Conservation (phyloP, 2,797 vertebrate genomes). For the Macropodus opercularis region DNA sequence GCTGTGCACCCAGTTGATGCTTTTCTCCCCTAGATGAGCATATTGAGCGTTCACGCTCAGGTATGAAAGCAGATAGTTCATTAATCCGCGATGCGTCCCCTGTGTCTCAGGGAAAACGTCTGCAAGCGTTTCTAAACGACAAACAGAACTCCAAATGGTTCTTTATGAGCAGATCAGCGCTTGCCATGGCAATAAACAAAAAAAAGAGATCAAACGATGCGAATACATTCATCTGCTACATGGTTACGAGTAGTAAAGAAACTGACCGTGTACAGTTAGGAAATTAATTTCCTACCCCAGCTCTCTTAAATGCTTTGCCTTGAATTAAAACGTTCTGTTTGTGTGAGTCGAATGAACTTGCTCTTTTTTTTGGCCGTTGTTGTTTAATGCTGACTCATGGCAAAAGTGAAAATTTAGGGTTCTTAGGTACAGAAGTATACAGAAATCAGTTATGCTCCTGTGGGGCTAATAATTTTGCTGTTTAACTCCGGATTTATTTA, state of each 20-base stretch:
- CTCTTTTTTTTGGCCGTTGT: too few species aligned
- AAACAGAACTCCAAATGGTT: not conserved
- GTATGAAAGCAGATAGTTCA: not conserved
- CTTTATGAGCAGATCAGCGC: not conserved
- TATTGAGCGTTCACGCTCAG: not conserved
- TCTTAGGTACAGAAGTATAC: too few species aligned
- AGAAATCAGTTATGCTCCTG: too few species aligned
- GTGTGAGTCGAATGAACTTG: too few species aligned
- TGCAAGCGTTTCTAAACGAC: slow-evolving; percentile 10
- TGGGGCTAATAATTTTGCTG: too few species aligned
- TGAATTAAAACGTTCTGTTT: not conserved
- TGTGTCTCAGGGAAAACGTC: not conserved
- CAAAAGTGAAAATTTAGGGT: too few species aligned
- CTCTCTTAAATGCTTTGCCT: not conserved
- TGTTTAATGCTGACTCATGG: too few species aligned
- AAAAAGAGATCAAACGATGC: not conserved
- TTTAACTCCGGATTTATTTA: too few species aligned
- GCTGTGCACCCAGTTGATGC: not conserved
- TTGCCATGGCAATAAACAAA: not conserved
- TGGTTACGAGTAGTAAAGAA: not conserved
- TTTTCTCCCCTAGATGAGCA: not conserved
- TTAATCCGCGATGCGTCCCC: not conserved
- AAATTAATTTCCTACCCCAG: not conserved
- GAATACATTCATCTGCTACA: not conserved
- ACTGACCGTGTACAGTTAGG: not conserved